phyloP scores from a whole-genome alignment of 2,113 vertebrate species.

The Chloropsis cyanopogon region DNA sequence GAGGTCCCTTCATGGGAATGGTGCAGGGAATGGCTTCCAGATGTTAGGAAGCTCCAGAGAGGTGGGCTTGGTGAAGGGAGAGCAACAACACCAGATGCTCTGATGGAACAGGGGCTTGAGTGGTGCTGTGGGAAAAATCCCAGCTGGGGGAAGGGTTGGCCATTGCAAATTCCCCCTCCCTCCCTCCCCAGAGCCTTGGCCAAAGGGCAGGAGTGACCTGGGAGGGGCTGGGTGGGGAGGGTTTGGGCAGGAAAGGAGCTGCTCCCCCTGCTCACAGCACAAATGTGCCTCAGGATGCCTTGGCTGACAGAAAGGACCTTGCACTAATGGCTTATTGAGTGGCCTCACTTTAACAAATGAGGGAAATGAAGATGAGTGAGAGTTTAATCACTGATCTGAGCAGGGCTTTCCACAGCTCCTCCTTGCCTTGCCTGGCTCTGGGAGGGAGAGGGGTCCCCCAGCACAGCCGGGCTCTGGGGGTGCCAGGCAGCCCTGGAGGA shows the following conservation, averaged over 20 bases:
- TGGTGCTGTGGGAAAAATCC: not conserved
- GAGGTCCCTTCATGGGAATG: not conserved
- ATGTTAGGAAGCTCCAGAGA: not conserved
- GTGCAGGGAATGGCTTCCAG: constrained; percentile 18
- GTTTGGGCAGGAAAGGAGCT: not conserved
- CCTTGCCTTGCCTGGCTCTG: not conserved
- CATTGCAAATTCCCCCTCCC: not conserved
- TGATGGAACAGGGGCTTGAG: not conserved
- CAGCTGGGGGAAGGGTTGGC: not conserved
- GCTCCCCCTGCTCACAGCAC: no score
- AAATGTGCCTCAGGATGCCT: not conserved
- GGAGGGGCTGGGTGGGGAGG: not conserved
- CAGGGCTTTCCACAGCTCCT: not conserved
- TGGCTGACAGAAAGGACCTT: not conserved
- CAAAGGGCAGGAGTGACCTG: not conserved
- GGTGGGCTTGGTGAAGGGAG: not conserved
- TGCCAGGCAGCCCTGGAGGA: not conserved
- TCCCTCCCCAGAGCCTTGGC: not conserved
- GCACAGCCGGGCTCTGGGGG: not conserved
- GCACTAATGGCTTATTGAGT: constrained; percentile 37
- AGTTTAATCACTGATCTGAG: constrained; percentile 1
- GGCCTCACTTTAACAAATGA: constrained; percentile 41
- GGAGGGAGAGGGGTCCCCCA: not conserved
- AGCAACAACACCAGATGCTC: not conserved
- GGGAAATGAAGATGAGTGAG: constrained; percentile 58